A percentile compares a stretch with the other conserved stretches of the same genome.
Evolutionary conservation across 1,140 invertebrate genomes (phyloP).

Genomic region (Phymorhynchus buccinoides): DNA sequence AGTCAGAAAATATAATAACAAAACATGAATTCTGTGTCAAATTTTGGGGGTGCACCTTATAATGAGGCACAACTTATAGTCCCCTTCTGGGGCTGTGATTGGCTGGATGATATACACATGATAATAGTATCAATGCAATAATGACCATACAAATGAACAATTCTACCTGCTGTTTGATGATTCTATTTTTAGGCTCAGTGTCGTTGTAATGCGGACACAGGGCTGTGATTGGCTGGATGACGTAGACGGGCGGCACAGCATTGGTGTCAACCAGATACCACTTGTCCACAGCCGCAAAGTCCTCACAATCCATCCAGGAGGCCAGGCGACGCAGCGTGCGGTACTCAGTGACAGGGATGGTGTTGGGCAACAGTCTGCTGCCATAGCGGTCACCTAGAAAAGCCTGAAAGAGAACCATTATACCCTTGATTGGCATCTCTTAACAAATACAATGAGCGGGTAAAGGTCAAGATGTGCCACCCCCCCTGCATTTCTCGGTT

Average conservation of each 20-base stretch:
- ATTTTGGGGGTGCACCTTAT: too few relatives aligned
- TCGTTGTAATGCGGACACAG: conserved; percentile 50
- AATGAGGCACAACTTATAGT: too few relatives aligned
- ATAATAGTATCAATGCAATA: too few relatives aligned
- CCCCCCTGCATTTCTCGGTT: too few relatives aligned
- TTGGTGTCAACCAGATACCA: conserved; percentile 98
- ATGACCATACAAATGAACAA: too few relatives aligned
- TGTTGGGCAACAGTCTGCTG: conserved; percentile 51
- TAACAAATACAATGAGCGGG: background rate
- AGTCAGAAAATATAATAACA: too few relatives aligned
- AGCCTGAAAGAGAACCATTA: conserved; percentile 38
- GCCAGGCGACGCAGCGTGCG: conserved; percentile 51
- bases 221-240: conserved; percentile 79
- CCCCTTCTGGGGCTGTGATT: too few relatives aligned
- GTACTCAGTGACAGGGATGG: conserved; percentile 57
- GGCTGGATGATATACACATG: too few relatives aligned
- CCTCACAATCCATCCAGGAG: conserved; percentile 74
- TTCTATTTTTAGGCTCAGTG: conserved; percentile 44
- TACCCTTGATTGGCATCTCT: too few relatives aligned
- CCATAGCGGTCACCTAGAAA: conserved; percentile 67
- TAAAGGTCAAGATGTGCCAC: background rate
- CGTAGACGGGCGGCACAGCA: conserved; percentile 88
- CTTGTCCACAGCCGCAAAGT: conserved; percentile 85
- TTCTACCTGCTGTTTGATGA: conserved; percentile 20
- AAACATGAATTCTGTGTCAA: too few relatives aligned